Evolutionary conservation across 2,888 invertebrate species (phyloP).

Genomic region (Pandemis cinnamomeana): DNA sequence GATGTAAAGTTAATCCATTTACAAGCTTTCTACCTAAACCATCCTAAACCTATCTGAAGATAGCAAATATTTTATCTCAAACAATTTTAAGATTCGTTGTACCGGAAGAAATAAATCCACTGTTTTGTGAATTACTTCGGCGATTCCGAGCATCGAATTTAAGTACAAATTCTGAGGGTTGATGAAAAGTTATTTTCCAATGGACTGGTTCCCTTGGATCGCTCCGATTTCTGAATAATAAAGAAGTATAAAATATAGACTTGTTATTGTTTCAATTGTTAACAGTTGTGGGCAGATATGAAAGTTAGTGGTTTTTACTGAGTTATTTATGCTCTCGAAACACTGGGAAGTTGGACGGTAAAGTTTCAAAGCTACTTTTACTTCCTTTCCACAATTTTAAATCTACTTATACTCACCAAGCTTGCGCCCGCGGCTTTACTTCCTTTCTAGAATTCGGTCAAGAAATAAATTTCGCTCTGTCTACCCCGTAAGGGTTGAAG

Average conservation of each 20-base stretch:
- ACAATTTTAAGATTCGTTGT: constrained; percentile 9
- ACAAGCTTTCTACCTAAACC: not conserved
- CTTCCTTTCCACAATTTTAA: not conserved
- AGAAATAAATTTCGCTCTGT: too few relatives aligned
- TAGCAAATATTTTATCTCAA: not conserved
- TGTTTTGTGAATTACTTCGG: constrained; percentile 7
- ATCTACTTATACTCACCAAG: not conserved
- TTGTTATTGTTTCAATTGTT: constrained; percentile 1
- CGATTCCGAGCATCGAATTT: constrained; percentile 3
- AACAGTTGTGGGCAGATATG: not conserved
- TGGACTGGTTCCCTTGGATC: not conserved
- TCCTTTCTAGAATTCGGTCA: too few relatives aligned
- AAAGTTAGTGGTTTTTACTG: not conserved
- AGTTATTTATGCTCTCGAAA: not conserved
- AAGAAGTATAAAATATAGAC: not conserved
- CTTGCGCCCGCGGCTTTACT: too few relatives aligned
- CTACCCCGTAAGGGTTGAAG: too few relatives aligned
- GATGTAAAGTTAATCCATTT: not conserved
- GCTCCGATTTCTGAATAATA: not conserved
- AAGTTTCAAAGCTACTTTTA: not conserved
- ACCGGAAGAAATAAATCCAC: not conserved
- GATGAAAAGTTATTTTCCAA: constrained; percentile 15
- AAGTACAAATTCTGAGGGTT: constrained; percentile 10
- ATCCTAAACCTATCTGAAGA: not conserved
- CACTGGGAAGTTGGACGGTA: not conserved